phyloP scores from a whole-genome alignment of 2,113 vertebrate species.

The Illadopsis cleaveri region DNA sequence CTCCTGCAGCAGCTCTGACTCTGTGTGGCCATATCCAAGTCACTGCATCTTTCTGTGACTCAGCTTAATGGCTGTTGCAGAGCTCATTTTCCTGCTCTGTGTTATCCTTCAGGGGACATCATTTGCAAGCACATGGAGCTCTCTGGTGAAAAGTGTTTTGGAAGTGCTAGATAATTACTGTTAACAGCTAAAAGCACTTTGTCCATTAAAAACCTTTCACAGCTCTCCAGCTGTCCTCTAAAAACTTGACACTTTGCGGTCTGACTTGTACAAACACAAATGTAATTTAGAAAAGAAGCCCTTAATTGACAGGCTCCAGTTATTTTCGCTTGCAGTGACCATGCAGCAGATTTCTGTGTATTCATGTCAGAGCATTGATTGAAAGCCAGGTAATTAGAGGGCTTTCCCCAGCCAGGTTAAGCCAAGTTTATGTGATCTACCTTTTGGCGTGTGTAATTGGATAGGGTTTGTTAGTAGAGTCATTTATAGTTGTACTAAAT shows the following conservation, averaged over 20 bases:
- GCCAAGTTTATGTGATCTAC: background rate
- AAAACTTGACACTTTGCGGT: background rate
- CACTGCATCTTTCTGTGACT: background rate
- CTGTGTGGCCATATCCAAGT: background rate
- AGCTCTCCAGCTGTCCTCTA: background rate
- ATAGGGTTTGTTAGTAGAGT: background rate
- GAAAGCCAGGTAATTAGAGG: constrained; percentile 32
- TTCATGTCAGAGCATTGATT: background rate
- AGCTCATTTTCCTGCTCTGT: background rate
- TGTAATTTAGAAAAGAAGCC: background rate
- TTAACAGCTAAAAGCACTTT: constrained; percentile 27
- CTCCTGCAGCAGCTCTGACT: background rate
- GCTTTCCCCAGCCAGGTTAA: background rate
- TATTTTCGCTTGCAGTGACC: constrained; percentile 13
- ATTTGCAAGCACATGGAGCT: background rate
- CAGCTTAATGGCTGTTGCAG: background rate
- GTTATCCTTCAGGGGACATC: background rate
- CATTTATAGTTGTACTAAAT: background rate
- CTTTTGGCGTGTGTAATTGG: background rate
- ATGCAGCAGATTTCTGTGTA: background rate
- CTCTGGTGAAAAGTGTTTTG: background rate
- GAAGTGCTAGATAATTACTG: constrained; percentile 33
- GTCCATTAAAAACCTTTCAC: constrained; percentile 24
- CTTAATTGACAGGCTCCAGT: background rate
- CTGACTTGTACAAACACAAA: background rate